Conservation (phyloP, 2,113 vertebrate species). For the Pseudopodoces humilis region DNA sequence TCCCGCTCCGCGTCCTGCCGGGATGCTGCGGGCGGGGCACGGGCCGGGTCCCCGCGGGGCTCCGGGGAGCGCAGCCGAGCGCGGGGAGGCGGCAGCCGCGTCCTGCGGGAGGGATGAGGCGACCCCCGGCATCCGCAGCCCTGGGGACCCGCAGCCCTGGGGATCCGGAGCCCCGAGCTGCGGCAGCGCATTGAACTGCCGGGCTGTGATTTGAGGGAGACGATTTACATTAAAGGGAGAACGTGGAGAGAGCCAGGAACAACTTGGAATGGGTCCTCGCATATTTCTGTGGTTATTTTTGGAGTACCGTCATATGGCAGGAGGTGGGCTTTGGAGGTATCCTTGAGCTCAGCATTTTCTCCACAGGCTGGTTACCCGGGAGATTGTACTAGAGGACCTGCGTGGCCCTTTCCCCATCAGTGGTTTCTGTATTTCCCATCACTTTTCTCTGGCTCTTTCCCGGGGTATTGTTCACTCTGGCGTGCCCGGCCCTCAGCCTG, state of each 20-base stretch:
- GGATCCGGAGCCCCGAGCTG: neutral
- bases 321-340: slow-evolving; percentile 51
- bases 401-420: neutral
- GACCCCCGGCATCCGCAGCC: neutral
- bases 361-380: slow-evolving; percentile 20
- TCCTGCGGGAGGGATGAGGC: neutral
- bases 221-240: slow-evolving; percentile 13
- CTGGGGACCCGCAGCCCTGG: neutral
- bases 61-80: neutral
- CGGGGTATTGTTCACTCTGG: neutral
- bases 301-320: slow-evolving; percentile 53
- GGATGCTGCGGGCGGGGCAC: neutral
- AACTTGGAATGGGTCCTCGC: slow-evolving; percentile 53
- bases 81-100: neutral
- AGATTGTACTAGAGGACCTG: slow-evolving; percentile 8
- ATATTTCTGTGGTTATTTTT: slow-evolving; percentile 63
- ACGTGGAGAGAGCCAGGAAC: slow-evolving; percentile 19
- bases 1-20: neutral
- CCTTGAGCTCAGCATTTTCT: slow-evolving; percentile 52
- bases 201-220: neutral
- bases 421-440: neutral
- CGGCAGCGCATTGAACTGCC: neutral
- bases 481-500: neutral
- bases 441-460: neutral
- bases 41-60: neutral